Percentiles rank a stretch among this genome's conserved stretches.
Conservation (phyloP, 2,888 invertebrate species). For the Fissipunctia ypsillon region DNA sequence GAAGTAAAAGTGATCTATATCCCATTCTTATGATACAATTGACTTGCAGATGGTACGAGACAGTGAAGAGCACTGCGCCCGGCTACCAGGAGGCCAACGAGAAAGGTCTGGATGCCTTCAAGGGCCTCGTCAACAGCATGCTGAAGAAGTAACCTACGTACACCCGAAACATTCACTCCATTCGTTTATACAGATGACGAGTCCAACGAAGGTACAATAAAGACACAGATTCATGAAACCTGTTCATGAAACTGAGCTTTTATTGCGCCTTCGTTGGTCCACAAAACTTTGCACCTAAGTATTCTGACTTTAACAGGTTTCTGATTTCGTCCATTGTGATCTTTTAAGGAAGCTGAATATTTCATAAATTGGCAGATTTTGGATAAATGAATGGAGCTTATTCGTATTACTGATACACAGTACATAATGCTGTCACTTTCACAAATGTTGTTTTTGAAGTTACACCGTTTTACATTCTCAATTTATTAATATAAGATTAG, state of each 20-base stretch:
- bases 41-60: conserved; percentile 85
- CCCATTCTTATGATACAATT: conserved; percentile 9
- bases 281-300: background rate
- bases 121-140: conserved; percentile 84
- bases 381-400: conserved; percentile 55
- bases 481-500: conserved; percentile 69
- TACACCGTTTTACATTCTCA: conserved; percentile 72
- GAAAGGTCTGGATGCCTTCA: conserved; percentile 90
- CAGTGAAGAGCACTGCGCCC: conserved; percentile 83
- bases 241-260: background rate
- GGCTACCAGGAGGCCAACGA: conserved; percentile 90
- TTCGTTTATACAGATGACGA: conserved; percentile 56
- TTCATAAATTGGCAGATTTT: background rate
- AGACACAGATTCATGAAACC: conserved; percentile 3
- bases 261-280: conserved; percentile 15
- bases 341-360: background rate
- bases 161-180: conserved; percentile 32
- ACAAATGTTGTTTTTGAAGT: conserved; percentile 66
- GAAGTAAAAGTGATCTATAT: background rate
- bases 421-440: conserved; percentile 64
- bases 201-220: conserved; percentile 13
- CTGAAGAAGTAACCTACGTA: conserved; percentile 80
- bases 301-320: background rate
- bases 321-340: background rate
- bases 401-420: conserved; percentile 48